Percentiles rank a stretch among this genome's conserved stretches.
phyloP scores from a whole-genome alignment of 2,888 invertebrate genomes.

The Ophion slaviceki region DNA sequence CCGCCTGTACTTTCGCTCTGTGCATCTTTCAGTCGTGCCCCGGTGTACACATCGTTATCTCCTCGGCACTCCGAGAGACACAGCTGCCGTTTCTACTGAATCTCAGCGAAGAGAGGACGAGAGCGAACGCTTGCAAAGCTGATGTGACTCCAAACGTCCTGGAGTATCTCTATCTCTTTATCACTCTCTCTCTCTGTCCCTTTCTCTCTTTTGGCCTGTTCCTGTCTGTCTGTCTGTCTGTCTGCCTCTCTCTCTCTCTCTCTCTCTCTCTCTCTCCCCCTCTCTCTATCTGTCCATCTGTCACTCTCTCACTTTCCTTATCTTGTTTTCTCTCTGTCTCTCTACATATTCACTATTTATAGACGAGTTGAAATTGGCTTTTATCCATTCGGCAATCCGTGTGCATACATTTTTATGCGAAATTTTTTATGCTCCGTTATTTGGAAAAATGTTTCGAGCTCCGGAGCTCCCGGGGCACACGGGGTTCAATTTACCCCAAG shows the following conservation, averaged over 20 bases:
- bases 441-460: slow-evolving; percentile 1
- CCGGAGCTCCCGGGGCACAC: not conserved
- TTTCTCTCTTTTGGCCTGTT: too few relatives aligned
- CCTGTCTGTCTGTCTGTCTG: too few relatives aligned
- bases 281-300: too few relatives aligned
- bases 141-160: slow-evolving; percentile 27
- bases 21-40: slow-evolving; percentile 31
- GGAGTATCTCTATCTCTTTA: not conserved
- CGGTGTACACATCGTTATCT: slow-evolving; percentile 76
- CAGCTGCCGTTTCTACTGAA: slow-evolving; percentile 68
- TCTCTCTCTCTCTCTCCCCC: too few relatives aligned
- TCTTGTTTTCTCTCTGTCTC: not conserved
- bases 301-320: too few relatives aligned
- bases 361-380: slow-evolving; percentile 14
- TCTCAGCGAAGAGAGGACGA: slow-evolving; percentile 32
- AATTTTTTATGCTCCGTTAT: slow-evolving; percentile 35
- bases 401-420: slow-evolving; percentile 28
- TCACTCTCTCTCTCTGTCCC: not conserved
- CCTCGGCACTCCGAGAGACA: slow-evolving; percentile 63
- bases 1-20: slow-evolving; percentile 33
- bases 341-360: slow-evolving; percentile 29
- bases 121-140: slow-evolving; percentile 22
- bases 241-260: too few relatives aligned
- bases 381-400: slow-evolving; percentile 36
- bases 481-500: too few relatives aligned